Conservation (phyloP, 2,888 invertebrate genomes). For the Capitulum mitella region DNA sequence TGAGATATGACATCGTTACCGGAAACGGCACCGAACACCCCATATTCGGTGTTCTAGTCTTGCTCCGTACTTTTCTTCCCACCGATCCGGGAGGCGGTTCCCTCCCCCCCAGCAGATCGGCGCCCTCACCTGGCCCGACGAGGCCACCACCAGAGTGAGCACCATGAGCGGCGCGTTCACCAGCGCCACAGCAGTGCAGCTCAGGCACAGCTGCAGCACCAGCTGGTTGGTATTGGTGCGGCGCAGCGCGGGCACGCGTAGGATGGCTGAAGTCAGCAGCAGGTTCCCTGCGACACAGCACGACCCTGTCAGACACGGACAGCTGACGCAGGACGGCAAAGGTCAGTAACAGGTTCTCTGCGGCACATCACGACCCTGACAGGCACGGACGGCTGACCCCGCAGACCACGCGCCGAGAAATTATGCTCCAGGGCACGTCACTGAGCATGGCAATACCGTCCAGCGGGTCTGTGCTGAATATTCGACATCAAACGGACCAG, state of each 20-base stretch:
- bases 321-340: background rate
- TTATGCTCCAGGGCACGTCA: background rate
- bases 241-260: background rate
- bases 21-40: too few species aligned
- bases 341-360: background rate
- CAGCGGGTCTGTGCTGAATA: too few species aligned
- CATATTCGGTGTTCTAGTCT: too few species aligned
- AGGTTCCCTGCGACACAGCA: background rate
- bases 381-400: background rate
- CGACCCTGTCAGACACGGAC: too few species aligned
- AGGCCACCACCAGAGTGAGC: background rate
- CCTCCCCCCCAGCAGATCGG: background rate
- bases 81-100: too few species aligned
- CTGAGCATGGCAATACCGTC: too few species aligned
- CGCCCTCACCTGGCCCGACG: background rate
- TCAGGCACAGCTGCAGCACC: conserved; percentile 14
- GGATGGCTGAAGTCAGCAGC: background rate
- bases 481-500: too few species aligned
- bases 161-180: background rate
- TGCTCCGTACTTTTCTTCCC: too few species aligned
- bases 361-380: too few species aligned
- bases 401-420: background rate
- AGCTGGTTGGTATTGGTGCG: conserved; percentile 7
- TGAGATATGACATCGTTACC: too few species aligned
- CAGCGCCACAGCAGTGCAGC: background rate